Evolutionary conservation across 2,113 vertebrate species (phyloP).

Genomic region (Sturnira hondurensis): DNA sequence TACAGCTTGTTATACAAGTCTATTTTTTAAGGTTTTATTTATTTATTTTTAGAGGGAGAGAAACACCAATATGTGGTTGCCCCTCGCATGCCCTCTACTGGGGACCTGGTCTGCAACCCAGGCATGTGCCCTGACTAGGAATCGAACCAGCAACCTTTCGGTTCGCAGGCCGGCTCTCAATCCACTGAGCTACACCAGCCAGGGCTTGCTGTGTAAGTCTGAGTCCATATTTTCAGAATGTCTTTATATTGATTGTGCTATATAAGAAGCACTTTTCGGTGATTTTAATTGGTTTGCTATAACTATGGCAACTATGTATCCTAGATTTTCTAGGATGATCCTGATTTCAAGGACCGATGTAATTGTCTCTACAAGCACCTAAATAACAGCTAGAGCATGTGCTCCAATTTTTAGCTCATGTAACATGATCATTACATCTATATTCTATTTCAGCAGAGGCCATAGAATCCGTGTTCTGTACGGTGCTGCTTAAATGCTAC

Average conservation of each 20-base stretch:
- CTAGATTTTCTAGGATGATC: conserved; percentile 57
- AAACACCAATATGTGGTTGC: no score
- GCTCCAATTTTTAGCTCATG: conserved; percentile 37
- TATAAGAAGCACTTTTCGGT: neutral
- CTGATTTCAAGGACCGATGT: conserved; percentile 53
- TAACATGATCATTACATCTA: neutral
- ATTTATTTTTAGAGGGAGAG: no score
- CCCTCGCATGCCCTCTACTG: no score
- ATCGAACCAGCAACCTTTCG: no score
- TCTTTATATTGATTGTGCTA: neutral
- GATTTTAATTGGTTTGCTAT: conserved; percentile 54
- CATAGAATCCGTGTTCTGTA: neutral
- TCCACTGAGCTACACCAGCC: no score
- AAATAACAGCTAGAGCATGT: conserved; percentile 40
- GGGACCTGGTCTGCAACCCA: no score
- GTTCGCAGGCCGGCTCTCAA: no score
- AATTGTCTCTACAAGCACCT: conserved; percentile 57
- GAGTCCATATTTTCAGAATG: conserved; percentile 23
- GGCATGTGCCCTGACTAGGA: no score
- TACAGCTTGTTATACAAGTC: neutral
- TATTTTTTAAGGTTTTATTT: neutral
- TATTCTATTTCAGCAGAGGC: neutral
- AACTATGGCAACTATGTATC: conserved; percentile 63
- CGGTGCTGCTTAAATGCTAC: neutral
- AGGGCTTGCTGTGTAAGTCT: neutral